Conservation (phyloP, 2,888 invertebrate species). For the Andrena trimmerana region DNA sequence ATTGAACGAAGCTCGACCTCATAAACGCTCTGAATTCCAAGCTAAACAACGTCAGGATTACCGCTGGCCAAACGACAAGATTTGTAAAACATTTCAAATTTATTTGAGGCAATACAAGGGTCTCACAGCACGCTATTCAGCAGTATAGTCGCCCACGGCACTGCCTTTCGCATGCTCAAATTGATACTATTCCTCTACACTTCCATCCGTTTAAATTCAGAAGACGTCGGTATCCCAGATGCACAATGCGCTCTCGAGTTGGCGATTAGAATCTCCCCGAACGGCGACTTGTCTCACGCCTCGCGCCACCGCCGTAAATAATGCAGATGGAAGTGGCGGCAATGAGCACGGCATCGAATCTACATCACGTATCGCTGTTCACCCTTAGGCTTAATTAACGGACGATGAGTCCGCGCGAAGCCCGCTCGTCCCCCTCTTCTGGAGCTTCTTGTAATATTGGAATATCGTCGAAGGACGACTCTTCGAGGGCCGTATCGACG, state of each 20-base stretch:
- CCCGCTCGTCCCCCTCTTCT: neutral
- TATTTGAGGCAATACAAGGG: no score
- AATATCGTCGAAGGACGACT: constrained; percentile 11
- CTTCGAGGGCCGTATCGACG: constrained; percentile 16
- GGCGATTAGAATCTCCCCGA: constrained; percentile 38
- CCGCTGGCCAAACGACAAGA: no score
- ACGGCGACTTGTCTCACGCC: constrained; percentile 23
- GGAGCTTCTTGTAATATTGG: neutral
- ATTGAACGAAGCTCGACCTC: no score
- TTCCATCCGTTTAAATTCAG: constrained; percentile 8
- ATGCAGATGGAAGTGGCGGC: constrained; percentile 5
- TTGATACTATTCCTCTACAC: neutral
- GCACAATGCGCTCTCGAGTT: constrained; percentile 16
- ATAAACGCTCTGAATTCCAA: no score
- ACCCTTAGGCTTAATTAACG: constrained; percentile 27
- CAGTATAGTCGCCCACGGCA: neutral
- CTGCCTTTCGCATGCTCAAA: neutral
- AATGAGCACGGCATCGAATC: constrained; percentile 5
- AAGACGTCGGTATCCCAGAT: neutral
- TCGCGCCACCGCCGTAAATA: constrained; percentile 10
- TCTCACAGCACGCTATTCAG: no score
- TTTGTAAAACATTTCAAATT: no score
- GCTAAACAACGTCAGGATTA: no score
- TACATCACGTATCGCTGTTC: neutral
- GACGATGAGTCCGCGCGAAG: neutral